Evolutionary conservation across 1,140 invertebrate species (phyloP).

Genomic region (Lasioglossum baleicum): DNA sequence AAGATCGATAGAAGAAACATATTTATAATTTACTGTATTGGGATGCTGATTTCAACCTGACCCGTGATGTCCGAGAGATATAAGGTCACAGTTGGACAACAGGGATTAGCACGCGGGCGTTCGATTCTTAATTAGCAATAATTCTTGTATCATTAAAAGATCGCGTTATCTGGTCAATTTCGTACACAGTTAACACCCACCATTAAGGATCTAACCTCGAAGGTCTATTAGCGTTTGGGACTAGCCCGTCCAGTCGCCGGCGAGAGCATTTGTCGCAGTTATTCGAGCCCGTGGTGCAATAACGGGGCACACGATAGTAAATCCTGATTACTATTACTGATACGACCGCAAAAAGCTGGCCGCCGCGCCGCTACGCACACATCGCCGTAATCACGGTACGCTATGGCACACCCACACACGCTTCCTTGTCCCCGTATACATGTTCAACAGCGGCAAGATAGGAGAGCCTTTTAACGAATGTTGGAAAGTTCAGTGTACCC

Average conservation of each 20-base stretch:
- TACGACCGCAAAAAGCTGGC: conserved; percentile 37
- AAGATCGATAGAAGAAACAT: too few relatives aligned
- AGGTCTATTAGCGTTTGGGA: conserved; percentile 1
- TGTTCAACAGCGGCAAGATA: background rate
- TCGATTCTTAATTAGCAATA: background rate
- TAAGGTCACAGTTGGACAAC: background rate
- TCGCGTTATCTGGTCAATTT: conserved; percentile 18
- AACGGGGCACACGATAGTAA: conserved; percentile 48
- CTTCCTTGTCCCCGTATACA: background rate
- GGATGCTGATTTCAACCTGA: too few relatives aligned
- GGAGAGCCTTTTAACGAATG: conserved; percentile 44
- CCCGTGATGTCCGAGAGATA: too few relatives aligned
- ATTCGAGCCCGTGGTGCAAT: conserved; percentile 43
- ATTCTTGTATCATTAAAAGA: background rate
- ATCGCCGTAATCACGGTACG: background rate
- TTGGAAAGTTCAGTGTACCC: conserved; percentile 48
- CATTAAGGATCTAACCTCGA: background rate
- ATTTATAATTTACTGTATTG: too few relatives aligned
- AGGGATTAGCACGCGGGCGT: background rate
- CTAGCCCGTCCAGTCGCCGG: background rate
- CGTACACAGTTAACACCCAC: conserved; percentile 25
- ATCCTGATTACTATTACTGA: conserved; percentile 52
- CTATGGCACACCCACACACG: background rate
- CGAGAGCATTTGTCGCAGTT: conserved; percentile 45
- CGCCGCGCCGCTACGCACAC: conserved; percentile 29